phyloP scores from a whole-genome alignment of 2,888 invertebrate genomes.

The Rotaria socialis region DNA sequence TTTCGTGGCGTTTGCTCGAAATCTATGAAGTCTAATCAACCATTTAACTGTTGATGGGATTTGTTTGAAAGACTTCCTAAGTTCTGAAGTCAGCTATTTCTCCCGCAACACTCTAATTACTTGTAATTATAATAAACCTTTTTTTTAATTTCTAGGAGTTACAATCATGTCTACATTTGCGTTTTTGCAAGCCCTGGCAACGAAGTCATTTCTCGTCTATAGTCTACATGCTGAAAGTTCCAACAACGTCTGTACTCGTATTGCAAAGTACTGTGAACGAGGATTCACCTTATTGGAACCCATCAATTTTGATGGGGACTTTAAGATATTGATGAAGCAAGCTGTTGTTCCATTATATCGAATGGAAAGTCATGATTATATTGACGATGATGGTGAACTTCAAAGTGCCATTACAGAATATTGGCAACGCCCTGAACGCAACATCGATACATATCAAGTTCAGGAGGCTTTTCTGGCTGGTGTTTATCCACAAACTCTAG shows the following conservation, averaged over 20 bases:
- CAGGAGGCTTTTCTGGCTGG: too few relatives aligned
- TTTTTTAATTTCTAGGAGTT: background rate
- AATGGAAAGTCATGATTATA: too few relatives aligned
- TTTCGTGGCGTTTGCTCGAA: too few relatives aligned
- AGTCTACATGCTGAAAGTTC: background rate
- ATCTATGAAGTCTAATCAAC: too few relatives aligned
- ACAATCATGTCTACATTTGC: slow-evolving; percentile 22
- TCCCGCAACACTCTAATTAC: too few relatives aligned
- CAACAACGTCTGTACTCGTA: slow-evolving; percentile 10
- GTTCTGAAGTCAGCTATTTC: too few relatives aligned
- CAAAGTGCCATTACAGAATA: background rate
- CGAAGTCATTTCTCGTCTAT: slow-evolving; percentile 13
- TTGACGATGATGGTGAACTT: slow-evolving; percentile 22
- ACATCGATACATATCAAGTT: too few relatives aligned
- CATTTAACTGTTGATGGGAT: too few relatives aligned
- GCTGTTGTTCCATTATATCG: too few relatives aligned
- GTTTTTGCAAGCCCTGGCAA: slow-evolving; percentile 32
- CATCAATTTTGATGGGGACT: background rate
- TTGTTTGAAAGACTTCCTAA: too few relatives aligned
- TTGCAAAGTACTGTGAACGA: slow-evolving; percentile 17
- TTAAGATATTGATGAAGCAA: too few relatives aligned
- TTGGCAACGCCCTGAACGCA: background rate
- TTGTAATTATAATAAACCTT: background rate
- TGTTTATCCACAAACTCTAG: too few relatives aligned
- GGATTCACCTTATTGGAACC: background rate